These are phyloP conservation scores for Drosophila lacicola DNA, from an alignment of 2,888 invertebrate genomes.

Conservation along the genomic window DNA sequence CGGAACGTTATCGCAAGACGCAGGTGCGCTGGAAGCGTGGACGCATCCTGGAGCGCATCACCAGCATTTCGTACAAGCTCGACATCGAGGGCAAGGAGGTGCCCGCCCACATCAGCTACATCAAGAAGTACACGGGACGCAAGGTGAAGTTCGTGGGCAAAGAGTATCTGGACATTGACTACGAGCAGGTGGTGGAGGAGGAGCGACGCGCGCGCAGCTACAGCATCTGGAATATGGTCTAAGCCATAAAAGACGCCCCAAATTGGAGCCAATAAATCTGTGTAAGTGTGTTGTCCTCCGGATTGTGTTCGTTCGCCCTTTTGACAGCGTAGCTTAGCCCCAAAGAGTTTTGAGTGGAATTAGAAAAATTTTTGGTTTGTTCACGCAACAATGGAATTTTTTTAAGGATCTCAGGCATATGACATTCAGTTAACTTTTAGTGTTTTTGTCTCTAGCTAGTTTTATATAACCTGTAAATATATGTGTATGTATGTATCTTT, in stretches of 20 bases:
- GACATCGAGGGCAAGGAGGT: conserved; percentile 84
- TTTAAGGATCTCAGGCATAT: conserved; percentile 79
- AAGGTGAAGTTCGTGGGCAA: conserved; percentile 84
- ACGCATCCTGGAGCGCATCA: conserved; percentile 82
- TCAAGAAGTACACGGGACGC: conserved; percentile 83
- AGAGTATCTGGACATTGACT: conserved; percentile 85
- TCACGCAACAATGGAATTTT: conserved; percentile 56
- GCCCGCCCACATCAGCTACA: conserved; percentile 84
- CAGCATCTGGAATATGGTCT: conserved; percentile 85
- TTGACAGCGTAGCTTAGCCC: conserved; percentile 26
- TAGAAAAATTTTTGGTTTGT: conserved; percentile 63
- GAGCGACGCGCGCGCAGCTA: conserved; percentile 81
- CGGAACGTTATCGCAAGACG: conserved; percentile 83
- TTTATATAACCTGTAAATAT: conserved; percentile 44
- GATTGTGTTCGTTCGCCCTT: conserved; percentile 44
- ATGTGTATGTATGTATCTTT: conserved; percentile 26
- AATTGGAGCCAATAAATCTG: not conserved
- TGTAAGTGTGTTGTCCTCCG: conserved; percentile 27
- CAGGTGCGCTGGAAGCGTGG: conserved; percentile 84
- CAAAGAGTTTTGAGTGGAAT: conserved; percentile 67
- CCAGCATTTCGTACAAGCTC: conserved; percentile 84
- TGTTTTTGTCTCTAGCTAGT: conserved; percentile 46
- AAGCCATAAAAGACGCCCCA: not conserved
- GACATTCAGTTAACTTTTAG: conserved; percentile 77
- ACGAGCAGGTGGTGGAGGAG: conserved; percentile 83